These are phyloP conservation scores for Stenodema calcarata DNA, from an alignment of 2,888 invertebrate species.

Conservation along the genomic window DNA sequence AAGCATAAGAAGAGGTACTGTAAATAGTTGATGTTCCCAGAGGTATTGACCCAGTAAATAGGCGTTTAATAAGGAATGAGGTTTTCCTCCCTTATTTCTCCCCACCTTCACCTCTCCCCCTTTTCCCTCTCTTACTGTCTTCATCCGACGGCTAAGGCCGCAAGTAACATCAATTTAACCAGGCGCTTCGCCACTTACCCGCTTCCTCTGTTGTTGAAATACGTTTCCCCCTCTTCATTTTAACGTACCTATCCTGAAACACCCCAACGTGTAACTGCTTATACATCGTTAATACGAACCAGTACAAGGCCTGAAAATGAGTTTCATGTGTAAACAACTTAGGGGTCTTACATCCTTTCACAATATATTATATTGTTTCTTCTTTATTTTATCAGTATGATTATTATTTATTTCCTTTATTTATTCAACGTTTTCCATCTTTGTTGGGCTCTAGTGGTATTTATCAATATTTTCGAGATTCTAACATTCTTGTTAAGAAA, in stretches of 20 bases:
- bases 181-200: not conserved
- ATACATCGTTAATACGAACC: not conserved
- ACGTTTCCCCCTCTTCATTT: not conserved
- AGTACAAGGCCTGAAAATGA: not conserved
- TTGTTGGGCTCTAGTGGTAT: too few species aligned
- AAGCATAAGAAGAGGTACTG: not conserved
- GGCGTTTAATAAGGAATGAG: conserved; percentile 33
- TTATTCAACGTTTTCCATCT: too few species aligned
- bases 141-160: not conserved
- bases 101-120: not conserved
- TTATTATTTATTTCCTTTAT: too few species aligned
- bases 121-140: not conserved
- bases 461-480: too few species aligned
- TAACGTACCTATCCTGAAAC: not conserved
- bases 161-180: not conserved
- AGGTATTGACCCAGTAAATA: conserved; percentile 30
- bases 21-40: conserved; percentile 14
- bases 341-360: not conserved
- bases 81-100: not conserved
- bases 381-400: too few species aligned
- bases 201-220: not conserved
- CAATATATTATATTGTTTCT: too few species aligned
- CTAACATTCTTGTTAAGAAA: too few species aligned
- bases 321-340: not conserved
- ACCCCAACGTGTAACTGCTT: not conserved